phyloP scores from a whole-genome alignment of 1,140 invertebrate genomes.

The Meloidogyne floridensis region DNA sequence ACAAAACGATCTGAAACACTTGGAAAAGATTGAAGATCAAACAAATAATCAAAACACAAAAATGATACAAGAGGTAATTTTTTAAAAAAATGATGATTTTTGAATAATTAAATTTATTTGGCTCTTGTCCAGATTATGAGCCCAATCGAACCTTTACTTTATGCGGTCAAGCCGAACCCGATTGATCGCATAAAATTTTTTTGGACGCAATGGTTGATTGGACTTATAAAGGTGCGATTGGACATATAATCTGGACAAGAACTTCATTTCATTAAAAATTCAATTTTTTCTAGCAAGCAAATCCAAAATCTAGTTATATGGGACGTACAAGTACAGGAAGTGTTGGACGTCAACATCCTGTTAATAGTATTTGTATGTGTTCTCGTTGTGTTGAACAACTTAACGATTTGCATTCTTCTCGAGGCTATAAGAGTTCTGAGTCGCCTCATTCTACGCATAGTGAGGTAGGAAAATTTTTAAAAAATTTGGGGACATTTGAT shows the following conservation, averaged over 20 bases:
- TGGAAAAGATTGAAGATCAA: slow-evolving; percentile 8
- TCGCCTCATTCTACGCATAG: slow-evolving; percentile 52
- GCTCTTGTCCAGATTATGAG: no score
- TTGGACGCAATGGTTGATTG: no score
- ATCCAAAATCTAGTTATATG: slow-evolving; percentile 13
- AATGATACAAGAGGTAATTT: slow-evolving; percentile 3
- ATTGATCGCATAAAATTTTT: no score
- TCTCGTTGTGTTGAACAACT: slow-evolving; percentile 14
- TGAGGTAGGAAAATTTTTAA: slow-evolving; percentile 33
- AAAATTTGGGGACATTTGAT: slow-evolving; percentile 11
- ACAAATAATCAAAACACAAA: background rate
- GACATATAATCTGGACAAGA: no score
- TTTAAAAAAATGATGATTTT: background rate
- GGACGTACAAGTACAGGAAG: slow-evolving; percentile 17
- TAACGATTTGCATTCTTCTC: slow-evolving; percentile 22
- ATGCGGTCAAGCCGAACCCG: no score
- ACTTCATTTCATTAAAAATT: no score
- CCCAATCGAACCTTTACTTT: no score
- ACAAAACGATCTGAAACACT: slow-evolving; percentile 14
- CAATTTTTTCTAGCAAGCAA: background rate
- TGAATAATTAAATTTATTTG: background rate
- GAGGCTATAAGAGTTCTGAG: slow-evolving; percentile 49
- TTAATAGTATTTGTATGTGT: slow-evolving; percentile 30
- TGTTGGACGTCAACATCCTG: slow-evolving; percentile 18
- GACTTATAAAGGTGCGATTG: no score